Evolutionary conservation across 2,888 invertebrate genomes (phyloP).

Genomic region (Teleiodes luculella): DNA sequence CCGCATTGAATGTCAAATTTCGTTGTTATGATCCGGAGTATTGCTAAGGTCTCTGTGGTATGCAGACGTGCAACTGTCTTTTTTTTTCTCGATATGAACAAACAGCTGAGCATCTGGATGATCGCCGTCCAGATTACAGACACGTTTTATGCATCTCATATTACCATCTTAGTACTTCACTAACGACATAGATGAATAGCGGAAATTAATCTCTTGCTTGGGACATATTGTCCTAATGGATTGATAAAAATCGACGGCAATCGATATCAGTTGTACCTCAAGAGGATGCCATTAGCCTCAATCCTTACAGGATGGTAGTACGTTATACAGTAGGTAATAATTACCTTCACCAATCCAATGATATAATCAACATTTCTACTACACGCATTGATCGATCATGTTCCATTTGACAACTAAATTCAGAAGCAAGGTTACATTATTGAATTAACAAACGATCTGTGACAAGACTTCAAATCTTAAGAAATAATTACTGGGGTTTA

Average conservation of each 20-base stretch:
- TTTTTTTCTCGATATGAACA: slow-evolving; percentile 43
- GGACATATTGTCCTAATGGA: slow-evolving; percentile 50
- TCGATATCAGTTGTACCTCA: slow-evolving; percentile 33
- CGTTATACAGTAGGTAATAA: too few species aligned
- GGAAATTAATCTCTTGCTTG: slow-evolving; percentile 34
- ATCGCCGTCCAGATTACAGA: slow-evolving; percentile 43
- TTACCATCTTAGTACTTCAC: slow-evolving; percentile 33
- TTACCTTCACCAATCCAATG: slow-evolving; percentile 53
- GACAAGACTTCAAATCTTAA: slow-evolving; percentile 1
- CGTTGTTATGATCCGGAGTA: background rate
- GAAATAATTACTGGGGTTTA: background rate
- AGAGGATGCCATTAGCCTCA: slow-evolving; percentile 59
- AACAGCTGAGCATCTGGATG: slow-evolving; percentile 53
- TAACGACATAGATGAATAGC: slow-evolving; percentile 38
- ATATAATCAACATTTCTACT: slow-evolving; percentile 53
- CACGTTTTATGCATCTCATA: slow-evolving; percentile 47
- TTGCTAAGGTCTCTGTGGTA: slow-evolving; percentile 3
- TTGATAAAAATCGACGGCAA: slow-evolving; percentile 43
- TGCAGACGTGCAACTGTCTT: slow-evolving; percentile 38
- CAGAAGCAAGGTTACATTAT: slow-evolving; percentile 28
- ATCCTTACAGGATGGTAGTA: slow-evolving; percentile 55
- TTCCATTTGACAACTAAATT: slow-evolving; percentile 29
- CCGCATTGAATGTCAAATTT: background rate
- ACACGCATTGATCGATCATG: slow-evolving; percentile 32
- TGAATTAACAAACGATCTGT: background rate